These are phyloP conservation scores for Micropterix aruncella DNA, from an alignment of 2,888 invertebrate genomes.

Conservation along the genomic window DNA sequence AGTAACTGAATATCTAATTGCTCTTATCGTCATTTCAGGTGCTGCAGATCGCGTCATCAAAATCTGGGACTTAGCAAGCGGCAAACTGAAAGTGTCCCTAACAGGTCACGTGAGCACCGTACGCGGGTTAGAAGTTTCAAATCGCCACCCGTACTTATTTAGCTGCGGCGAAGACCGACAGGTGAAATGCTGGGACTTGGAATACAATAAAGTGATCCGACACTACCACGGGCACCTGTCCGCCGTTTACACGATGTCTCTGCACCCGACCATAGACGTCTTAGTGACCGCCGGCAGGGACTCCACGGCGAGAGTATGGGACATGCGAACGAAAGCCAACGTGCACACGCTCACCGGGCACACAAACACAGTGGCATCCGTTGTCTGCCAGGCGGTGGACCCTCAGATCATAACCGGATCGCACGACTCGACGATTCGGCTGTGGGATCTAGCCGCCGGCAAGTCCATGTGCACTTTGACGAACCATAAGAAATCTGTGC, in stretches of 20 bases:
- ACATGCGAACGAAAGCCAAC: slow-evolving; percentile 97
- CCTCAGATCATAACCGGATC: slow-evolving; percentile 90
- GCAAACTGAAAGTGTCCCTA: slow-evolving; percentile 89
- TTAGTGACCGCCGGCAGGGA: slow-evolving; percentile 90
- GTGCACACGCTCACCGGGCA: slow-evolving; percentile 93
- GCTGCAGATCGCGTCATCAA: slow-evolving; percentile 97
- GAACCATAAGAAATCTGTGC: slow-evolving; percentile 95
- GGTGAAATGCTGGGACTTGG: slow-evolving; percentile 99
- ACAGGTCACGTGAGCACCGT: slow-evolving; percentile 99
- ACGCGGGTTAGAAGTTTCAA: slow-evolving; percentile 85
- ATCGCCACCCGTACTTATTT: slow-evolving; percentile 94
- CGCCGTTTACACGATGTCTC: slow-evolving; percentile 83
- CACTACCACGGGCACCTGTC: slow-evolving; percentile 99
- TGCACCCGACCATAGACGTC: slow-evolving; percentile 94
- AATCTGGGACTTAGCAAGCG: slow-evolving; percentile 97
- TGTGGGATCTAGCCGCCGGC: slow-evolving; percentile 97
- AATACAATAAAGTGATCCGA: slow-evolving; percentile 95
- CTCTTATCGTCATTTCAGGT: slow-evolving; percentile 47
- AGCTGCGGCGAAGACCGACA: slow-evolving; percentile 98
- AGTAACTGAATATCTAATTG: too few relatives aligned
- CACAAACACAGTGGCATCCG: slow-evolving; percentile 92
- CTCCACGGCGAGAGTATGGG: slow-evolving; percentile 95
- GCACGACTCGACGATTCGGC: slow-evolving; percentile 91
- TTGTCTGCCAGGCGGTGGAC: slow-evolving; percentile 84
- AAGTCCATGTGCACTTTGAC: slow-evolving; percentile 89